Evolutionary conservation across 2,113 vertebrate species (phyloP).

Genomic region (Gasterosteus nipponicus): DNA sequence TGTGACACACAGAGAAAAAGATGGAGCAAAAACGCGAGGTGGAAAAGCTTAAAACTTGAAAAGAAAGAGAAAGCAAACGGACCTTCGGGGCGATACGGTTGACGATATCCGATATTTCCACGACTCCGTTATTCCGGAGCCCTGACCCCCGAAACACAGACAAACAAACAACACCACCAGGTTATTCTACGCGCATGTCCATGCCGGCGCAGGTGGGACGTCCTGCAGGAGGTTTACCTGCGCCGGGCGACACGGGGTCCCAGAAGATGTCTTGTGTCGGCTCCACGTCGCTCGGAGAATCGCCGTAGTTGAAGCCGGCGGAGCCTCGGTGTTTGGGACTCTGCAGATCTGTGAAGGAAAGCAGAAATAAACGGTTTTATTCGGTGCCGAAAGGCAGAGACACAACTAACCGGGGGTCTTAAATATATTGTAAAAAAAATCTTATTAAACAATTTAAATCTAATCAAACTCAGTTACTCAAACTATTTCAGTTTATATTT

Average conservation of each 20-base stretch:
- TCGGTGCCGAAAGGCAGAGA: no score
- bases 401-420: no score
- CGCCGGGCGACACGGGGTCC: conserved; percentile 76
- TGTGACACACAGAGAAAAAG: neutral
- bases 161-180: neutral
- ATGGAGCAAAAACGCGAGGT: neutral
- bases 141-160: conserved; percentile 67
- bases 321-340: conserved; percentile 65
- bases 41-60: neutral
- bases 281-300: conserved; percentile 77
- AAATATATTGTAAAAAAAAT: no score
- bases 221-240: conserved; percentile 46
- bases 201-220: neutral
- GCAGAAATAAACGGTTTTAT: neutral
- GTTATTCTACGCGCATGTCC: no score
- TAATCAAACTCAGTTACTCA: no score
- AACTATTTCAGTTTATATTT: no score
- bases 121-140: conserved; percentile 72
- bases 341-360: conserved; percentile 59
- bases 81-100: conserved; percentile 95
- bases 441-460: no score
- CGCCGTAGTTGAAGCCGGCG: conserved; percentile 42
- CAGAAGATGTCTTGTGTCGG: conserved; percentile 79
- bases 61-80: conserved; percentile 38
- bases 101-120: conserved; percentile 93